Evolutionary conservation across 2,113 vertebrate genomes (phyloP).

Genomic region (Mohoua ochrocephala): DNA sequence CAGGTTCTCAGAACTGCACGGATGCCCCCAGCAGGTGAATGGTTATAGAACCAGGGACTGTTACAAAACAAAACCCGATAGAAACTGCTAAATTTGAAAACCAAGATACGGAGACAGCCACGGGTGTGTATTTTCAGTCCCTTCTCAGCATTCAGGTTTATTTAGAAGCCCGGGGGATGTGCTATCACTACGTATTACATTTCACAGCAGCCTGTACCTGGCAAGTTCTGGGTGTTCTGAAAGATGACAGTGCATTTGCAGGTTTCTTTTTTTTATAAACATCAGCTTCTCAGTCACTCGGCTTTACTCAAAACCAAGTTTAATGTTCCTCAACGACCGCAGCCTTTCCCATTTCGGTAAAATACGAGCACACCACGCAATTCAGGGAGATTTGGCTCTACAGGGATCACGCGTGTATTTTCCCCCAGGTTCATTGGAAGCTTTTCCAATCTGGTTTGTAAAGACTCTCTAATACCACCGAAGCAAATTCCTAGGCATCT

Average conservation of each 20-base stretch:
- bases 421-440: accelerated
- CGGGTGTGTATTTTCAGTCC: accelerated
- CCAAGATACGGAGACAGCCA: neutral
- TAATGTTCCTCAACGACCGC: neutral
- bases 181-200: neutral
- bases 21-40: constrained; percentile 2
- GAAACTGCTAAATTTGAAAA: neutral
- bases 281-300: neutral
- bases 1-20: neutral
- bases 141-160: neutral
- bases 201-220: neutral
- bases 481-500: neutral
- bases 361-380: accelerated
- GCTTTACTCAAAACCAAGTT: neutral
- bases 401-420: accelerated
- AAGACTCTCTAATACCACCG: too few relatives aligned
- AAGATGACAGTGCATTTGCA: neutral
- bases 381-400: neutral
- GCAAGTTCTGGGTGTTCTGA: neutral
- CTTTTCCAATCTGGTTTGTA: neutral
- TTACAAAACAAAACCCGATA: accelerated
- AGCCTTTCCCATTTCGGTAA: neutral
- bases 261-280: neutral
- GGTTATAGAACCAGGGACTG: neutral
- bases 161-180: neutral